phyloP scores from a whole-genome alignment of 1,140 invertebrate species.

The Pentalonia nigronervosa region DNA sequence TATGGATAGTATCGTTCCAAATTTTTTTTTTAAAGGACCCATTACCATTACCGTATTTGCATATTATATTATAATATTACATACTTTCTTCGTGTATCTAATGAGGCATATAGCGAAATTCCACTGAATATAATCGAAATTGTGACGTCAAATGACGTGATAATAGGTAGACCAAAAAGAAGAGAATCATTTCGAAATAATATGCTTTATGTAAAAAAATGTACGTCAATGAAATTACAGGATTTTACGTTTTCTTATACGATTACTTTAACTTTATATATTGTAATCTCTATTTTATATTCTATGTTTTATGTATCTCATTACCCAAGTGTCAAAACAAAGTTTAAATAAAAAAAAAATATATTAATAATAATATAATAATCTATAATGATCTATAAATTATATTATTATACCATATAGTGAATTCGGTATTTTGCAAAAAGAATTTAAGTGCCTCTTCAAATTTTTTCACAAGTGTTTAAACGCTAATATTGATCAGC shows the following conservation, averaged over 20 bases:
- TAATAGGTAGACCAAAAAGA: background rate
- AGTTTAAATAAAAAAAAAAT: too few species aligned
- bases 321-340: too few species aligned
- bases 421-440: too few species aligned
- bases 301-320: too few species aligned
- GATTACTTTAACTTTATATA: too few species aligned
- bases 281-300: too few species aligned
- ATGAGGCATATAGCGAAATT: background rate
- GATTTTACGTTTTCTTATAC: background rate
- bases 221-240: background rate
- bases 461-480: too few species aligned
- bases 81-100: background rate
- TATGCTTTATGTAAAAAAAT: background rate
- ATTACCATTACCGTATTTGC: background rate
- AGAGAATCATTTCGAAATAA: background rate
- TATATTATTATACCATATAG: too few species aligned
- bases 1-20: background rate
- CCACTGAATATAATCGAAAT: background rate
- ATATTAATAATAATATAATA: too few species aligned
- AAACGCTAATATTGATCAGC: too few species aligned
- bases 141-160: background rate
- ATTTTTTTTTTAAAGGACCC: background rate
- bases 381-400: too few species aligned
- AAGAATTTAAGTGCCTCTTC: too few species aligned
- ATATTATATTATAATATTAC: background rate